phyloP scores from a whole-genome alignment of 2,113 vertebrate species.

The Struthidea cinerea region DNA sequence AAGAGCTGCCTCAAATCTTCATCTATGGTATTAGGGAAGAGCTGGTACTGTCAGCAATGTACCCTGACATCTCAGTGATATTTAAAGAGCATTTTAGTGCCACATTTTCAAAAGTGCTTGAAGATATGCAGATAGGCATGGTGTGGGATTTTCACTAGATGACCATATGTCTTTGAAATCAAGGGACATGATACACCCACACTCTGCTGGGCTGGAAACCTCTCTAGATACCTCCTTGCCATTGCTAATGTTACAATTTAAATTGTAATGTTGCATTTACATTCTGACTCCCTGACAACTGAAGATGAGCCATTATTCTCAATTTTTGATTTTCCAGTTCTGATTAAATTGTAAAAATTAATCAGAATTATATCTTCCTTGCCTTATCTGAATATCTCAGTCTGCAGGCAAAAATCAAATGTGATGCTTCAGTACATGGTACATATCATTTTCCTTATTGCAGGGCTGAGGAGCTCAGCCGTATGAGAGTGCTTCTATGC shows the following conservation, averaged over 20 bases:
- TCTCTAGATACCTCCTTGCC: background rate
- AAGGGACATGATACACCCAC: accelerated
- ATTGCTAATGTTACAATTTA: background rate
- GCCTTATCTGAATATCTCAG: background rate
- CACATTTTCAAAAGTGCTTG: background rate
- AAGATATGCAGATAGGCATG: background rate
- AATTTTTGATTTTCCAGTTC: background rate
- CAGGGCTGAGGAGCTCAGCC: background rate
- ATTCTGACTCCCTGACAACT: background rate
- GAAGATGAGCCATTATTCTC: background rate
- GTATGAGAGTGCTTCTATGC: background rate
- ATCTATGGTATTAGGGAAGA: background rate
- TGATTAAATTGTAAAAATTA: background rate
- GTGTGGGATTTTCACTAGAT: background rate
- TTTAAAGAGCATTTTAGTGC: background rate
- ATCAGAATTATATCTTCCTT: background rate
- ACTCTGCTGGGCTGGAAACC: background rate
- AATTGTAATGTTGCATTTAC: background rate
- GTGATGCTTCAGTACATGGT: background rate
- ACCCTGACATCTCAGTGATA: background rate
- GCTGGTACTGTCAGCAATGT: background rate
- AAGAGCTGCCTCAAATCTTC: background rate
- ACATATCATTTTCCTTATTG: background rate
- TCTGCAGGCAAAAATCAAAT: background rate
- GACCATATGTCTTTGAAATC: background rate